Percentiles rank a stretch among this genome's conserved stretches.
These are phyloP conservation scores for Caradrina clavipalpis DNA, from an alignment of 2,888 invertebrate genomes.

Conservation along the genomic window DNA sequence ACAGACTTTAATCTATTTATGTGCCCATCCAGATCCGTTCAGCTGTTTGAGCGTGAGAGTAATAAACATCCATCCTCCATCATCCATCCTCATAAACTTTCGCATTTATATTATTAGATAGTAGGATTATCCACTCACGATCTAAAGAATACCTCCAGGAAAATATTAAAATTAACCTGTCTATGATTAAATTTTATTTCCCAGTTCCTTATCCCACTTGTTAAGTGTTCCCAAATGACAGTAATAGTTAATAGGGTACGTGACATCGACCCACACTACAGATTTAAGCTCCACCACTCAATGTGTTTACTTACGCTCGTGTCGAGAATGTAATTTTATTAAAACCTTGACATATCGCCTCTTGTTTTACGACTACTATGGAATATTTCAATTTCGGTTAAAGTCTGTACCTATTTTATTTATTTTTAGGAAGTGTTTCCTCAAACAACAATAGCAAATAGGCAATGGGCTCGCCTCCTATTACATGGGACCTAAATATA, in stretches of 20 bases:
- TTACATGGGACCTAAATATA: too few relatives aligned
- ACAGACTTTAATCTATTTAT: too few relatives aligned
- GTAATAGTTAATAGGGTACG: constrained; percentile 69
- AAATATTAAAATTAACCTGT: neutral
- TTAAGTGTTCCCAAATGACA: constrained; percentile 25
- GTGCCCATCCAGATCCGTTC: too few relatives aligned
- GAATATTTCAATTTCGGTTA: constrained; percentile 24
- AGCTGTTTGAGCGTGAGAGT: too few relatives aligned
- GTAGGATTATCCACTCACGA: neutral
- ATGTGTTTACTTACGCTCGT: constrained; percentile 66
- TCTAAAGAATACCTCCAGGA: neutral
- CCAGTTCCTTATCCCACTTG: neutral
- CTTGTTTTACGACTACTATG: constrained; percentile 46
- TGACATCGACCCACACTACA: constrained; percentile 61
- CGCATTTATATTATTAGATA: too few relatives aligned
- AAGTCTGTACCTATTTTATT: neutral
- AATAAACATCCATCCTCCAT: too few relatives aligned
- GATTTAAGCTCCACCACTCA: constrained; percentile 62
- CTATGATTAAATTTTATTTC: neutral
- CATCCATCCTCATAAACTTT: too few relatives aligned
- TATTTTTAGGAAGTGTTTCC: neutral
- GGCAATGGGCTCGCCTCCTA: too few relatives aligned
- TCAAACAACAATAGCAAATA: too few relatives aligned
- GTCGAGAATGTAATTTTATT: constrained; percentile 62
- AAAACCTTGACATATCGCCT: constrained; percentile 62